Conservation (phyloP, 2,113 vertebrate species). For the Pseudonaja textilis region DNA sequence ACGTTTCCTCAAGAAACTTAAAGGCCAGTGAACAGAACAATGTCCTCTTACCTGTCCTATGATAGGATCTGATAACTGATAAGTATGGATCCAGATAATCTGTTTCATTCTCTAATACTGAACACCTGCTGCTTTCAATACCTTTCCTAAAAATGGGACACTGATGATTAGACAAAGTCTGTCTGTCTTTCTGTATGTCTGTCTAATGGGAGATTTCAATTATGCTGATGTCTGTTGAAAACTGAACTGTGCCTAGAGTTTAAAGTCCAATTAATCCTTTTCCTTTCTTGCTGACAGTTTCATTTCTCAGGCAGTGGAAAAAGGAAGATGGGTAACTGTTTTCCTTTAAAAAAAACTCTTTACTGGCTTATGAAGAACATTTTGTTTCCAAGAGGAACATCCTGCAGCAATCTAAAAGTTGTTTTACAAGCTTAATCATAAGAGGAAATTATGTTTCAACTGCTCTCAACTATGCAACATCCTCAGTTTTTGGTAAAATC, state of each 20-base stretch:
- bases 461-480: background rate
- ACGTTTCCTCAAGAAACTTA: background rate
- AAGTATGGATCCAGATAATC: background rate
- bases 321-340: background rate
- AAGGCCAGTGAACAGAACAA: background rate
- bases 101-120: background rate
- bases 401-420: background rate
- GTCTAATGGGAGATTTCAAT: too few relatives aligned
- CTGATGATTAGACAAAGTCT: too few relatives aligned
- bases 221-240: background rate
- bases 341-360: background rate
- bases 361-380: background rate
- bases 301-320: background rate
- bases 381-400: slow-evolving; percentile 25
- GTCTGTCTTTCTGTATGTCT: too few relatives aligned
- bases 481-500: background rate
- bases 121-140: background rate
- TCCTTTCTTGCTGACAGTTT: background rate
- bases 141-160: background rate
- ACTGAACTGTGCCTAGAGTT: background rate
- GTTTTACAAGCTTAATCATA: background rate
- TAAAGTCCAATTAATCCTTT: background rate
- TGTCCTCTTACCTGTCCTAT: background rate
- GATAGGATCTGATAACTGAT: background rate
- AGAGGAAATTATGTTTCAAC: slow-evolving; percentile 28